A percentile compares a stretch with the other conserved stretches of the same genome.
Conservation (phyloP, 2,113 vertebrate genomes). For the Prionailurus bengalensis region DNA sequence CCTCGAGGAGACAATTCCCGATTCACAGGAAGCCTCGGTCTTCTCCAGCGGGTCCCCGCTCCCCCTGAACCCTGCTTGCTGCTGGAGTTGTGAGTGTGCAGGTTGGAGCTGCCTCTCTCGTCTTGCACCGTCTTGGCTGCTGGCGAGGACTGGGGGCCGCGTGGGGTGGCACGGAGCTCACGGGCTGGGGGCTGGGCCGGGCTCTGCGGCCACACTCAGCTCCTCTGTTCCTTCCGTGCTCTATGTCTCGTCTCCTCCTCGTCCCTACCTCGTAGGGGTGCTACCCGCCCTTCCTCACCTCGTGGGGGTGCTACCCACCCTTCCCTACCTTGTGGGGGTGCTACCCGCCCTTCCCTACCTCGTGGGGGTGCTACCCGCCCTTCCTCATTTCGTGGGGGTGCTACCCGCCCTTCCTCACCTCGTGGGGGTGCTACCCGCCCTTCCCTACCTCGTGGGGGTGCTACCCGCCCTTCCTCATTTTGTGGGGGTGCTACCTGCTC, state of each 20-base stretch:
- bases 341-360: no score
- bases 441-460: no score
- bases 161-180: rapidly evolving
- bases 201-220: neutral
- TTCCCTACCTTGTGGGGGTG: no score
- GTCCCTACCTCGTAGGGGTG: no score
- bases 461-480: rapidly evolving
- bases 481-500: no score
- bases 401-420: no score
- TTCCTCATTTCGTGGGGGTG: rapidly evolving
- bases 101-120: neutral
- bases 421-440: no score
- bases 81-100: neutral
- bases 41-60: neutral
- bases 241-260: no score
- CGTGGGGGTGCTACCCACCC: no score
- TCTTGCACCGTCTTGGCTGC: rapidly evolving
- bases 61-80: rapidly evolving
- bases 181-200: no score
- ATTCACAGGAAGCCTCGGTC: rapidly evolving
- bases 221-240: no score
- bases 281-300: rapidly evolving
- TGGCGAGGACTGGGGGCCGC: neutral
- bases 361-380: no score
- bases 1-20: neutral